Percentiles rank a stretch among this genome's conserved stretches.
Evolutionary conservation across 2,888 invertebrate genomes (phyloP).

Genomic region (Eupithecia centaureata): DNA sequence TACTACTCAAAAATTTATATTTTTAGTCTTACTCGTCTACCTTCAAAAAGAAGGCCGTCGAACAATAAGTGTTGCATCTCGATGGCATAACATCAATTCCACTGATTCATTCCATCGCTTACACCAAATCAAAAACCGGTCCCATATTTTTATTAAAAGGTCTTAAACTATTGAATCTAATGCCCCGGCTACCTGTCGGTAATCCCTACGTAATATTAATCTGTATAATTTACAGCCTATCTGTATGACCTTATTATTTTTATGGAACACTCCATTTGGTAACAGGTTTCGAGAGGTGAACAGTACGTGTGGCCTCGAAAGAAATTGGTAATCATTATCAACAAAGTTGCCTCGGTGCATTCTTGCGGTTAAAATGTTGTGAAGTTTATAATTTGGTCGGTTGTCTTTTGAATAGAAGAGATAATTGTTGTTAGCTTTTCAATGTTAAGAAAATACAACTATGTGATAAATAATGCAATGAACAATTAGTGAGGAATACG

Average conservation of each 20-base stretch:
- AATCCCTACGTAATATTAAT: constrained; percentile 54
- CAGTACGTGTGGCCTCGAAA: constrained; percentile 46
- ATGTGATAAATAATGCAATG: neutral
- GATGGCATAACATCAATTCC: neutral
- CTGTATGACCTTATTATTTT: constrained; percentile 77
- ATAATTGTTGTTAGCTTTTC: neutral
- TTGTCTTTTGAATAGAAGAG: neutral
- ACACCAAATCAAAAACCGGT: constrained; percentile 2
- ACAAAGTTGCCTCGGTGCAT: constrained; percentile 22
- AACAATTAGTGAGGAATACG: neutral
- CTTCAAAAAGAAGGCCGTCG: neutral
- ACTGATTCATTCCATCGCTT: neutral
- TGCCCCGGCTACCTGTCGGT: constrained; percentile 35
- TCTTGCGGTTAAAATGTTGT: constrained; percentile 17
- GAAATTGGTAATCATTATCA: constrained; percentile 41
- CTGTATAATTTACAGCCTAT: constrained; percentile 61
- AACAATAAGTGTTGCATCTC: neutral
- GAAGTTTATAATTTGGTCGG: neutral
- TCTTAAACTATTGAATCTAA: constrained; percentile 13
- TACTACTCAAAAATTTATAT: neutral
- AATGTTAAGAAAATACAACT: neutral
- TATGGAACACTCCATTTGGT: constrained; percentile 68
- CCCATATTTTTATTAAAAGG: constrained; percentile 2
- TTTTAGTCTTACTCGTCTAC: neutral
- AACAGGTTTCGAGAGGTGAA: constrained; percentile 64